These are phyloP conservation scores for Chromoteleia sp. DNA, from an alignment of 2,888 invertebrate genomes.

Conservation along the genomic window DNA sequence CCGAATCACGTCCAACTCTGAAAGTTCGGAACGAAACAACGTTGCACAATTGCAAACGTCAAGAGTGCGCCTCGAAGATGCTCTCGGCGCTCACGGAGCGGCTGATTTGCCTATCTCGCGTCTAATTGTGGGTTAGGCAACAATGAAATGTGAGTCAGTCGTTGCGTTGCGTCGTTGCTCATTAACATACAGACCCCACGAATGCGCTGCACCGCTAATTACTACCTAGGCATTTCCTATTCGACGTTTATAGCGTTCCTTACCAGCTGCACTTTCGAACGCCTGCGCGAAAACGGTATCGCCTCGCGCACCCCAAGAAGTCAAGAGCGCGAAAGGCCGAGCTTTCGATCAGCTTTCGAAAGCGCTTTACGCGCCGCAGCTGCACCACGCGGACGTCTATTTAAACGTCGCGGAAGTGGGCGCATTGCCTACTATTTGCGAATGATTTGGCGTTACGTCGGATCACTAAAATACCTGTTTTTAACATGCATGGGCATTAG, in stretches of 20 bases:
- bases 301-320: conserved; percentile 11
- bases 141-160: conserved; percentile 72
- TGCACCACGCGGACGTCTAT: conserved; percentile 40
- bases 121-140: conserved; percentile 72
- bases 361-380: conserved; percentile 53
- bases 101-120: conserved; percentile 70
- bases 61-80: conserved; percentile 63
- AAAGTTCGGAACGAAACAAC: conserved; percentile 19
- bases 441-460: conserved; percentile 46
- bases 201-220: conserved; percentile 74
- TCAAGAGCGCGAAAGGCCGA: conserved; percentile 24
- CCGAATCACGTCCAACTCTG: conserved; percentile 7
- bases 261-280: conserved; percentile 66
- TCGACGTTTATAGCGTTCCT: conserved; percentile 73
- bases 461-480: conserved; percentile 31
- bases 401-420: conserved; percentile 53
- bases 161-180: conserved; percentile 69
- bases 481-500: conserved; percentile 46
- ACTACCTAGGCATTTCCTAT: conserved; percentile 77
- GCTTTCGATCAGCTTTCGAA: conserved; percentile 63
- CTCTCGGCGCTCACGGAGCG: conserved; percentile 67
- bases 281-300: conserved; percentile 63
- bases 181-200: conserved; percentile 71
- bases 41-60: conserved; percentile 54
- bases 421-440: conserved; percentile 57